phyloP scores from a whole-genome alignment of 2,888 invertebrate genomes.

The Tribolium freemani region DNA sequence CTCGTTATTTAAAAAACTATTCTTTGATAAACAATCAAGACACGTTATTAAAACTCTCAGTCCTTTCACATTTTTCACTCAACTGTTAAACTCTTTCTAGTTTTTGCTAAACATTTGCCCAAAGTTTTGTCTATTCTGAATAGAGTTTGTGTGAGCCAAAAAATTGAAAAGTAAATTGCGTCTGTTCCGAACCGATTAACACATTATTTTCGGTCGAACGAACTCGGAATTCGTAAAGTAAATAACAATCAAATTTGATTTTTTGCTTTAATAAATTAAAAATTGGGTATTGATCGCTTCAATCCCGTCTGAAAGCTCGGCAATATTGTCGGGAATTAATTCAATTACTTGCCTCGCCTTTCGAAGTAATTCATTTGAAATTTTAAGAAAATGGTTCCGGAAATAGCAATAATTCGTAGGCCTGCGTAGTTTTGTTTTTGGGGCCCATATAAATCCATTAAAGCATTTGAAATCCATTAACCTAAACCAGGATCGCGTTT shows the following conservation, averaged over 20 bases:
- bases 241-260: too few relatives aligned
- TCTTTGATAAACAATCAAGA: neutral
- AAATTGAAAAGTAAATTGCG: too few relatives aligned
- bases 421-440: conserved; percentile 11
- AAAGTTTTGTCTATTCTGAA: too few relatives aligned
- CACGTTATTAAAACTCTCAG: neutral
- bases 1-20: neutral
- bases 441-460: conserved; percentile 47
- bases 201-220: too few relatives aligned
- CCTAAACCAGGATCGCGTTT: conserved; percentile 46
- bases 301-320: neutral
- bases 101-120: neutral
- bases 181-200: too few relatives aligned
- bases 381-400: too few relatives aligned
- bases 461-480: conserved; percentile 49
- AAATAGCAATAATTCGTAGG: neutral
- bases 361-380: neutral
- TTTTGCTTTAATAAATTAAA: neutral
- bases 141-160: too few relatives aligned
- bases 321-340: neutral
- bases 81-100: neutral
- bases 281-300: neutral
- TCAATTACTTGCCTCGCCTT: neutral
- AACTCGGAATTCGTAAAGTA: too few relatives aligned
- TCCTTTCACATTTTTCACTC: neutral